These are phyloP conservation scores for Laterallus jamaicensis DNA, from an alignment of 2,113 vertebrate genomes.

Conservation along the genomic window DNA sequence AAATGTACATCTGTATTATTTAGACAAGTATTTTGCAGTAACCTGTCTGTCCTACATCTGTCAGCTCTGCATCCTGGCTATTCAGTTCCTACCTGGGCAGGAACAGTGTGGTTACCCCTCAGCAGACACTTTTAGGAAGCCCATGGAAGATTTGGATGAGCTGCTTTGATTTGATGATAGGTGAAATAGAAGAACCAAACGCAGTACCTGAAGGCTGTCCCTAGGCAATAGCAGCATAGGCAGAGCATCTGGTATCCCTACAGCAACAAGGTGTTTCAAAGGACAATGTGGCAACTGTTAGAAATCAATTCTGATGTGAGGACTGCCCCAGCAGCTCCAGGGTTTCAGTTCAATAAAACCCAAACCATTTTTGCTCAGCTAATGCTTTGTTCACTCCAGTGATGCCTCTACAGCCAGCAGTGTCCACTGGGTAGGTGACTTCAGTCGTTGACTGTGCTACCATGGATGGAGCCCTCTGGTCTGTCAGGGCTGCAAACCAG, in stretches of 20 bases:
- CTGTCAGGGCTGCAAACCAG: not conserved
- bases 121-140: not conserved
- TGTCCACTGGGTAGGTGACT: not conserved
- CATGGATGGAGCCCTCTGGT: not conserved
- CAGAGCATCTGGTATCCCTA: constrained; percentile 6
- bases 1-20: not conserved
- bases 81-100: not conserved
- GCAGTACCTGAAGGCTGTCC: not conserved
- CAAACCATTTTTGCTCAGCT: not conserved
- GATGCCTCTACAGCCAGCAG: not conserved
- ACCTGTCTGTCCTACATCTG: not conserved
- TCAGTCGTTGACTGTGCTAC: not conserved
- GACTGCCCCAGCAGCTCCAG: not conserved
- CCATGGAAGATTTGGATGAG: not conserved
- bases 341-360: not conserved
- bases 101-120: not conserved
- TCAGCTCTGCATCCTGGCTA: not conserved
- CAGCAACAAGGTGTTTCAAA: not conserved
- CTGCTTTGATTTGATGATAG: not conserved
- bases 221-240: not conserved
- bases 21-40: not conserved
- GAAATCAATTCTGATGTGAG: not conserved
- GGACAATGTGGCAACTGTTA: not conserved
- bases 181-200: not conserved
- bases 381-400: not conserved